Percentiles rank a stretch among this genome's conserved stretches.
phyloP scores from a whole-genome alignment of 2,113 vertebrate genomes.

The Indicator maculatus region DNA sequence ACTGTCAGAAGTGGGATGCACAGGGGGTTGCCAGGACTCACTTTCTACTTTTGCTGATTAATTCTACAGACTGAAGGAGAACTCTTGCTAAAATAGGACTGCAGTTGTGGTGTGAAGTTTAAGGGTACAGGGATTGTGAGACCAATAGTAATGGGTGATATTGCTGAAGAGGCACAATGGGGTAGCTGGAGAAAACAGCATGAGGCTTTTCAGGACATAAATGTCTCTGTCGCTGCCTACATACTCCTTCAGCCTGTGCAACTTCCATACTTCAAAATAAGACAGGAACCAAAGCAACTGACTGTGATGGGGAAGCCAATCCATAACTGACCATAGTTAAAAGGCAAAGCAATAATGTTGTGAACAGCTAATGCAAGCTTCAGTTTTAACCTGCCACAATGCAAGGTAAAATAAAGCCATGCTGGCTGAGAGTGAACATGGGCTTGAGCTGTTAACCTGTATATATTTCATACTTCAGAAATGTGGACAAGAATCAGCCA shows the following conservation, averaged over 20 bases:
- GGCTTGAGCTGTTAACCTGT: not conserved
- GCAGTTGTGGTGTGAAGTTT: not conserved
- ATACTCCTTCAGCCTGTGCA: not conserved
- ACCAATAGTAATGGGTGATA: not conserved
- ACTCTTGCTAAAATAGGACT: not conserved
- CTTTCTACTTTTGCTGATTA: not conserved
- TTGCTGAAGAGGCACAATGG: not conserved
- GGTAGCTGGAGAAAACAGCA: not conserved
- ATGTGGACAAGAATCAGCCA: not conserved
- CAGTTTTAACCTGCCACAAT: not conserved
- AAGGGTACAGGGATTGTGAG: accelerated
- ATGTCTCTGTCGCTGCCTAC: not conserved
- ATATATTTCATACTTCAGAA: not conserved
- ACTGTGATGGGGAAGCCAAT: not conserved
- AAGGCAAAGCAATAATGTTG: not conserved
- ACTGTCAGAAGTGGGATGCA: not conserved
- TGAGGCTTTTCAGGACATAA: not conserved
- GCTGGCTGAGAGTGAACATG: accelerated
- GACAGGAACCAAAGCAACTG: not conserved
- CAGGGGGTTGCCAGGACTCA: not conserved
- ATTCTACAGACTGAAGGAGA: not conserved
- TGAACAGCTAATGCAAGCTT: not conserved
- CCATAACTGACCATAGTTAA: not conserved
- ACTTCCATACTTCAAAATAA: not conserved
- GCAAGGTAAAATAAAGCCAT: not conserved